phyloP scores from a whole-genome alignment of 2,113 vertebrate species.

The Excalfactoria chinensis region DNA sequence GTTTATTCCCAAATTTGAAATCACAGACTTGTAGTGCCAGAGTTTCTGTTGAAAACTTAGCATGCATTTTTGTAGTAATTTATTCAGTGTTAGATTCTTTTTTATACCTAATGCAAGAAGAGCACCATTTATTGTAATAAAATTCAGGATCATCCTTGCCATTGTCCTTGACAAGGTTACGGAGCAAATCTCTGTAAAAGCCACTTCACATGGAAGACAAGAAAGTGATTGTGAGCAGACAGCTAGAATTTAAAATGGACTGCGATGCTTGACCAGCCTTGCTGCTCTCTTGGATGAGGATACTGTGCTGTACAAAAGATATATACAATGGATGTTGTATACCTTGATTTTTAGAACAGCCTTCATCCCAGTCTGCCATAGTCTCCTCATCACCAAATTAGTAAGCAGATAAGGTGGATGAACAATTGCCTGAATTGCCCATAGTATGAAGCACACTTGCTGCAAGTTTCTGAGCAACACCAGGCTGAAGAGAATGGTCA shows the following conservation, averaged over 20 bases:
- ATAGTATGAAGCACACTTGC: neutral
- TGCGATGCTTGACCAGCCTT: neutral
- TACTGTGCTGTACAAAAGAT: neutral
- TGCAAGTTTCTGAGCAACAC: neutral
- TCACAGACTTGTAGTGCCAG: neutral
- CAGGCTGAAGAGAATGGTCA: fast-evolving
- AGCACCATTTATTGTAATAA: constrained; percentile 15
- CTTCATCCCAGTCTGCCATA: neutral
- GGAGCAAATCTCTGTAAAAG: neutral
- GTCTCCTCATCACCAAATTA: neutral
- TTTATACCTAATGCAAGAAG: neutral
- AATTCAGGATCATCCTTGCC: neutral
- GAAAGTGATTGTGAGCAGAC: neutral
- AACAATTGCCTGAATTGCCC: neutral
- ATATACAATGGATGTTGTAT: neutral
- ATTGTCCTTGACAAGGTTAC: neutral
- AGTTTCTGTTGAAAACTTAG: neutral
- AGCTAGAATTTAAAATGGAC: neutral
- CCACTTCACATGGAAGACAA: neutral
- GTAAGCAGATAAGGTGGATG: neutral
- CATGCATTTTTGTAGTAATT: neutral
- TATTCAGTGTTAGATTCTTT: neutral
- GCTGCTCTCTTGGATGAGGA: neutral
- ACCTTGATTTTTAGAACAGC: neutral
- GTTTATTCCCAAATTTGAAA: neutral